These are phyloP conservation scores for Phortica okadai DNA, from an alignment of 2,888 invertebrate genomes.

Conservation along the genomic window DNA sequence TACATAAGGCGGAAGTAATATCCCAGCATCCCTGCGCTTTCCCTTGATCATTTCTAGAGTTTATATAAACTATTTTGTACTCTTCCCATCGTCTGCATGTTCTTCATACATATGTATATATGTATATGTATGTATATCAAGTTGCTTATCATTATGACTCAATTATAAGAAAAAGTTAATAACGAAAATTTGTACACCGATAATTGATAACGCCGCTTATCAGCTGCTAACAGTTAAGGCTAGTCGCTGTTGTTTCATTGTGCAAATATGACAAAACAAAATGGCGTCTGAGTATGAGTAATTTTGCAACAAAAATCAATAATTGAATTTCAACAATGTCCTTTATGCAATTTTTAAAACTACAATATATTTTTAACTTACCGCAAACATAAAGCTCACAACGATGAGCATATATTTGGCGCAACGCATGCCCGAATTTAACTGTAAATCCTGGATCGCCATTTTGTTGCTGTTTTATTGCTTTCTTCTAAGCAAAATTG, in stretches of 20 bases:
- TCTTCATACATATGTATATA: too few species aligned
- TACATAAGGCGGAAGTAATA: too few species aligned
- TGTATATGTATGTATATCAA: slow-evolving; percentile 19
- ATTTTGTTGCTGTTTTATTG: slow-evolving; percentile 40
- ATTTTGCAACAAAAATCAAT: slow-evolving; percentile 14
- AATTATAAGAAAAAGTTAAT: slow-evolving; percentile 7
- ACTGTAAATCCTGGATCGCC: slow-evolving; percentile 69
- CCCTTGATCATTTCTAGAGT: too few species aligned
- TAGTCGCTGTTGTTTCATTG: background rate
- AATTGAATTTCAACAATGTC: background rate
- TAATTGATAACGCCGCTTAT: slow-evolving; percentile 14
- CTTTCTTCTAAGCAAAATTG: background rate
- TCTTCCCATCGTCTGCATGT: too few species aligned
- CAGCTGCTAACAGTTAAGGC: background rate
- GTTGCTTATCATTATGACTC: slow-evolving; percentile 36
- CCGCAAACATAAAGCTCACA: slow-evolving; percentile 87
- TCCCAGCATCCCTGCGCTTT: too few species aligned
- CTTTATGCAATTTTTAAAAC: slow-evolving; percentile 9
- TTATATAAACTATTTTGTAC: too few species aligned
- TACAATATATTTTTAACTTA: slow-evolving; percentile 77
- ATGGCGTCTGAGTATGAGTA: slow-evolving; percentile 25
- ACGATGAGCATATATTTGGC: slow-evolving; percentile 87
- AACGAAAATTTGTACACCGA: background rate
- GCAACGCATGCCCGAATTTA: slow-evolving; percentile 84
- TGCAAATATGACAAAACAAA: background rate